Evolutionary conservation across 2,113 vertebrate species (phyloP), one percentile per base, ranked within the genome.

Genomic region (Crypturellus undulatus): DNA sequence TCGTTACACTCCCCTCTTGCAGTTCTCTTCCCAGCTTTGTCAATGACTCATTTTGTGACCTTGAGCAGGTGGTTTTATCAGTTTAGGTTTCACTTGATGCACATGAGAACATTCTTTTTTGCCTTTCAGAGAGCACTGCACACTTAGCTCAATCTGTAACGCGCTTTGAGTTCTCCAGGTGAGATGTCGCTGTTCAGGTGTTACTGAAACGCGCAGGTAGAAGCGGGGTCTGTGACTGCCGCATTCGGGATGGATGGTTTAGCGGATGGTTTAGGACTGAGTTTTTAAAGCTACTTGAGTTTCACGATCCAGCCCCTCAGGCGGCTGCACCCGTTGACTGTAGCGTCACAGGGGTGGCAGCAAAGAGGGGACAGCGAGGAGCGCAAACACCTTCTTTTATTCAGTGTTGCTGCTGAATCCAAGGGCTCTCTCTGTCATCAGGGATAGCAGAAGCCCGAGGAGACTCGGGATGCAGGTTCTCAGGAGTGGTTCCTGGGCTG

Each of bases 81-180:
- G 45, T 15, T 68, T 81, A 95, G 78, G 70, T 32, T 45, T 81
- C 81, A 71, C 87, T 81, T 56, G 78, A 67, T 3, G 78, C 62
- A 92, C 87, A 86, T 76, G 70, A 93, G 80, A 75, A 76, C 34
- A 59, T 78, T 91, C 78, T 45, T 92, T 45, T 87, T 70, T 64
- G 36, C 60, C 38, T 70, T 86, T 45, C 47, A 38, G 58, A 79
- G 32, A 59, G 36, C 7, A 1, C 49, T n/a, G 34, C 30, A 73
- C 49, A 22, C 88, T 72, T 71, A 78, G 62, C 60, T 67, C 65
- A 88, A 78, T 28, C 56, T 58, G 16, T 63, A 59, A 67, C 0
- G 4, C 30, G 69, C 78, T 94, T 68, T 79, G 70, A 80, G 42
- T 59, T 79, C 84, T 71, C 56, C 65, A 81, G 73, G 26, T 54